phyloP scores from a whole-genome alignment of 92 coral and sea anemone species.

The Metridium senile region DNA sequence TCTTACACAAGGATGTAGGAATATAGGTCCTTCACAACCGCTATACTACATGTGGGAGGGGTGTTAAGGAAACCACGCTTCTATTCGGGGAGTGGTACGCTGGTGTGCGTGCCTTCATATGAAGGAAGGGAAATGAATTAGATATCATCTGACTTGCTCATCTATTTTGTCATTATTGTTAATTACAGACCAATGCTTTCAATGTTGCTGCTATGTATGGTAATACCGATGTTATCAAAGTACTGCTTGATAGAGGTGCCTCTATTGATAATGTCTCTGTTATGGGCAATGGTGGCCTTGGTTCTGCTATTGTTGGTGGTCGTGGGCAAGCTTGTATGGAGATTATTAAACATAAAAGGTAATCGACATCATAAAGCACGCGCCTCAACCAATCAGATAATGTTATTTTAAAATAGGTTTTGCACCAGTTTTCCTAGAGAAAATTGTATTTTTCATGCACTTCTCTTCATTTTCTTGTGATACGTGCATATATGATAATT shows the following conservation, averaged over 20 bases:
- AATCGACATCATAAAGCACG: not conserved
- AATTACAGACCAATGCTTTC: constrained; percentile 51
- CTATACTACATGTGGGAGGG: no score
- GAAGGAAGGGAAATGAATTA: not conserved
- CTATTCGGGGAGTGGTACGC: no score
- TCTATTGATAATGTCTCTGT: constrained; percentile 32
- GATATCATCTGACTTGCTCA: not conserved
- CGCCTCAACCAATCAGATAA: no score
- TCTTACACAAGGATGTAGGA: no score
- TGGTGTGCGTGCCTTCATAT: no score
- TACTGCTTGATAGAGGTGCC: constrained; percentile 71
- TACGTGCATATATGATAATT: no score
- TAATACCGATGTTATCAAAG: constrained; percentile 38
- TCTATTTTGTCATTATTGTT: not conserved
- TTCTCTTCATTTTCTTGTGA: no score
- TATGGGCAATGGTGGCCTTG: constrained; percentile 71
- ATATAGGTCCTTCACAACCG: no score
- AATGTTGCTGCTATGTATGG: constrained; percentile 68
- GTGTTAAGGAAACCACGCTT: no score
- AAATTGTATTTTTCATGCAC: no score
- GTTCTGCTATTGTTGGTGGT: constrained; percentile 52
- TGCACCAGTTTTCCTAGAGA: no score
- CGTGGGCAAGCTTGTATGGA: constrained; percentile 64
- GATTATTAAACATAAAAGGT: constrained; percentile 74
- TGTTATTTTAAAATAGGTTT: no score